phyloP scores from a whole-genome alignment of 2,113 vertebrate species.

The Nanorana parkeri region DNA sequence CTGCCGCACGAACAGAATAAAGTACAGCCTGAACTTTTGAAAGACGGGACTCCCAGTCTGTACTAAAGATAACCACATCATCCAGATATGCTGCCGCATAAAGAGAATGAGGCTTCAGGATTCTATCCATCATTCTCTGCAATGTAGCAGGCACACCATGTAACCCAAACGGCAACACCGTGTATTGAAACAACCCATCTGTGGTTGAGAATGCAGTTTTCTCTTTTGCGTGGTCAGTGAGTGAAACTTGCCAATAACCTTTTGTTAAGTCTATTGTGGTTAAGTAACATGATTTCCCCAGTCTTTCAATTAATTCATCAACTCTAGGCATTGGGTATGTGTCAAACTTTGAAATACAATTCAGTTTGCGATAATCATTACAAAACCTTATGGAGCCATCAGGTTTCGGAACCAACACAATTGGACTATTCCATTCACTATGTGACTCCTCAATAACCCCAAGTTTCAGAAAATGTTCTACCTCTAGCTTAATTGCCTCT shows the following conservation, averaged over 20 bases:
- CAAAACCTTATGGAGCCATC: too few relatives aligned
- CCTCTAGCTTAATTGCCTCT: too few relatives aligned
- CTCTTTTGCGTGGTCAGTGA: neutral
- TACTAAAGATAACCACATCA: neutral
- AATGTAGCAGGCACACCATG: neutral
- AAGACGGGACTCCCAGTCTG: neutral
- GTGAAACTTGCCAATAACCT: too few relatives aligned
- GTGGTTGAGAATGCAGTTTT: neutral
- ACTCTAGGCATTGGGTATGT: neutral
- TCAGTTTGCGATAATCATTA: too few relatives aligned
- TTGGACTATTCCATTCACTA: too few relatives aligned
- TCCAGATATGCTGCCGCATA: too few relatives aligned
- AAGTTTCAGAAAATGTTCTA: too few relatives aligned
- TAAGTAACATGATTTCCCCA: neutral
- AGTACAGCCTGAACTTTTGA: neutral
- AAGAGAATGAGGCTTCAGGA: neutral
- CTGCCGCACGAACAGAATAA: neutral
- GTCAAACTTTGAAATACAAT: neutral
- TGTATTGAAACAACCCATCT: neutral
- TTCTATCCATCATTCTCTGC: neutral
- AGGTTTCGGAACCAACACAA: neutral
- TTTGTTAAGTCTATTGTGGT: neutral
- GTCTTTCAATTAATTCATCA: neutral
- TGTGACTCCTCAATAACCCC: too few relatives aligned
- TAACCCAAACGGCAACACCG: neutral